These are phyloP conservation scores for Dromococcyx pavoninus DNA, from an alignment of 2,797 vertebrate genomes.

Conservation along the genomic window DNA sequence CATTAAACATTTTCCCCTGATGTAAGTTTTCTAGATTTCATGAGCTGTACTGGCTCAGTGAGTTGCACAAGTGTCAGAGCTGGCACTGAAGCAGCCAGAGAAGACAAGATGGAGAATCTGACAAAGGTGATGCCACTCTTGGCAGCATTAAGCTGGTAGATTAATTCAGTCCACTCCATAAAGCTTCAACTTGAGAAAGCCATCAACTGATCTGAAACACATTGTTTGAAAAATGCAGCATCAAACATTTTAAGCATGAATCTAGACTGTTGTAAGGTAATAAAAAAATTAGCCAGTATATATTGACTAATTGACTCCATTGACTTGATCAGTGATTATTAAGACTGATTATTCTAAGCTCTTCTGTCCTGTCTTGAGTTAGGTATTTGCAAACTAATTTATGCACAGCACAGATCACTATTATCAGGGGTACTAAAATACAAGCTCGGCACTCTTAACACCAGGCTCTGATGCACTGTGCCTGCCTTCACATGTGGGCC, in stretches of 20 bases:
- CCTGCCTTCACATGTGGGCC: not conserved
- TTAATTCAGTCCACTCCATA: not conserved
- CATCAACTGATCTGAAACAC: not conserved
- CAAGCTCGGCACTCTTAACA: not conserved
- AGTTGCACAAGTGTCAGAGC: not conserved
- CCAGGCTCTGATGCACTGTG: accelerated
- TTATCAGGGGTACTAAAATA: not conserved
- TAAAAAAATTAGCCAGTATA: not conserved
- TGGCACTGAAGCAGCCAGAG: not conserved
- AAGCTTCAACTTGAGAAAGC: not conserved
- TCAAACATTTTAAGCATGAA: not conserved
- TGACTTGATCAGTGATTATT: not conserved
- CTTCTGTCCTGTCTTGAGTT: not conserved
- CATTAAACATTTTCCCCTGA: not conserved
- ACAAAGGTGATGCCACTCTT: not conserved
- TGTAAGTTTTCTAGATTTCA: not conserved
- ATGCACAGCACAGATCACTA: not conserved
- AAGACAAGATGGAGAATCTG: not conserved
- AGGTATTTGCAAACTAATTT: not conserved
- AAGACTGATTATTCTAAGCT: not conserved
- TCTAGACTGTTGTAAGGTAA: not conserved
- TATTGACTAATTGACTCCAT: not conserved
- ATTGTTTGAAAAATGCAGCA: not conserved
- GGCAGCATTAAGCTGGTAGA: not conserved
- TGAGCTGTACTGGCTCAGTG: not conserved